A percentile compares a stretch with the other conserved stretches of the same genome.
These are phyloP conservation scores for Argyrosomus regius DNA, from an alignment of 2,797 vertebrate genomes.

Conservation along the genomic window DNA sequence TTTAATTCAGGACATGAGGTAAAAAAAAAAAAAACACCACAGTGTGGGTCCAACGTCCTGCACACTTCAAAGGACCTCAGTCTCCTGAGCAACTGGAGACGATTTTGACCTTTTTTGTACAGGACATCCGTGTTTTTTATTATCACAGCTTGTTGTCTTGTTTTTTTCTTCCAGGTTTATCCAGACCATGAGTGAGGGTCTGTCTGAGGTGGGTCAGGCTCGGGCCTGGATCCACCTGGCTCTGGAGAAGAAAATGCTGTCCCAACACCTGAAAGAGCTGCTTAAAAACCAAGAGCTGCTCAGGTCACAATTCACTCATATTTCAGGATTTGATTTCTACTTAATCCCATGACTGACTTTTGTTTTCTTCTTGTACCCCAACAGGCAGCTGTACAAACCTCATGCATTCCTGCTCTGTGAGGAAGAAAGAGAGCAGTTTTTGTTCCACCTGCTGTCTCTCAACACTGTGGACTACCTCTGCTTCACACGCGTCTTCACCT, in stretches of 20 bases:
- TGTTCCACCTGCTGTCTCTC: slow-evolving; percentile 97
- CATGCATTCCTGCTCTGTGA: slow-evolving; percentile 98
- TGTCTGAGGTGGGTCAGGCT: slow-evolving; percentile 95
- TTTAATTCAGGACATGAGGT: slow-evolving; percentile 96
- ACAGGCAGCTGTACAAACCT: slow-evolving; percentile 96
- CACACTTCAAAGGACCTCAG: too few relatives aligned
- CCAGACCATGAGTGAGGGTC: slow-evolving; percentile 95
- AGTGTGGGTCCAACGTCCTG: too few relatives aligned
- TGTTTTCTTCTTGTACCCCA: neutral
- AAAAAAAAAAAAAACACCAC: too few relatives aligned
- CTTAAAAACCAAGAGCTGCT: slow-evolving; percentile 93
- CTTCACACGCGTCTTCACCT: slow-evolving; percentile 97
- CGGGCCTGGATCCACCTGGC: slow-evolving; percentile 96
- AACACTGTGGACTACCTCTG: slow-evolving; percentile 99
- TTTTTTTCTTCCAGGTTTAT: slow-evolving; percentile 87
- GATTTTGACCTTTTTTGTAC: too few relatives aligned
- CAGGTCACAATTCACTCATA: slow-evolving; percentile 83
- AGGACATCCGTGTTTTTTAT: too few relatives aligned
- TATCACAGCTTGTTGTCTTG: neutral
- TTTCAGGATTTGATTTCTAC: neutral
- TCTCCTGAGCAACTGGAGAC: too few relatives aligned
- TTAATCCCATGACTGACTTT: neutral
- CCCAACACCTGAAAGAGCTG: slow-evolving; percentile 96
- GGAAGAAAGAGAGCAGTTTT: slow-evolving; percentile 97
- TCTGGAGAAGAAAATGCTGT: slow-evolving; percentile 97